Base-by-base conservation (phyloP, 2,113 vertebrate species). In the Apaloderma vittatum region DNA sequence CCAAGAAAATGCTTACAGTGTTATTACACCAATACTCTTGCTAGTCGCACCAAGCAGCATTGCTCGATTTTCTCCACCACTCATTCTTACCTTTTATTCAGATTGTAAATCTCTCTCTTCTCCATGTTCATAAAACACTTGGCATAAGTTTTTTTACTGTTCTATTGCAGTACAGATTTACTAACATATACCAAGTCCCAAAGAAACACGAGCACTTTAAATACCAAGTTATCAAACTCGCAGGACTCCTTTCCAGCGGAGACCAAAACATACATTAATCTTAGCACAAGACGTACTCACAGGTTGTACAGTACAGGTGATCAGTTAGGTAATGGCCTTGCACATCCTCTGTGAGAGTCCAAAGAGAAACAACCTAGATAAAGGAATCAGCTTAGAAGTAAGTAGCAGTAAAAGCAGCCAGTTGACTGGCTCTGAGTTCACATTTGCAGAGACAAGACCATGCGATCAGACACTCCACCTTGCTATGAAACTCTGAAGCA, bases 311-410 rank as follows among this genome's bases (percentile, higher is more conserved):
- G 48, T 6, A 78, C 26, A 65, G 26, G 37, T 3, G 8, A 51
- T 14, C 18, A 63, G 72, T 10, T 2, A 9, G 0, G 0, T 20
- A 75, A 34, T 2, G 3, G 57, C 27, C 34, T 78, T 21, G 48
- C 17, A n/a, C 8, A 29, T 48, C 19, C 32, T 76, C 30, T 22
- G 66, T 70, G n/a, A 68, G 71, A 76, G 19, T 54, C 45, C 30
- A 65, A 37, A 71, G 29, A 1, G 0, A 72, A 88, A 66, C 23
- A 70, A 71, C 34, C 14, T 11, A 68, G 45, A 58, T 14, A 65
- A 51, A 52, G 29, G 66, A 93, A 36, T 0, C 3, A 45, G 7
- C 45, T 27, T 15, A 87, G 55, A 84, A 85, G 15, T 3, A 12
- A 75, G 10, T 18, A 82, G 46, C 7, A 3, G 37, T 43, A 46